Evolutionary conservation across 2,888 invertebrate species (phyloP).

Genomic region (Phortica okadai): DNA sequence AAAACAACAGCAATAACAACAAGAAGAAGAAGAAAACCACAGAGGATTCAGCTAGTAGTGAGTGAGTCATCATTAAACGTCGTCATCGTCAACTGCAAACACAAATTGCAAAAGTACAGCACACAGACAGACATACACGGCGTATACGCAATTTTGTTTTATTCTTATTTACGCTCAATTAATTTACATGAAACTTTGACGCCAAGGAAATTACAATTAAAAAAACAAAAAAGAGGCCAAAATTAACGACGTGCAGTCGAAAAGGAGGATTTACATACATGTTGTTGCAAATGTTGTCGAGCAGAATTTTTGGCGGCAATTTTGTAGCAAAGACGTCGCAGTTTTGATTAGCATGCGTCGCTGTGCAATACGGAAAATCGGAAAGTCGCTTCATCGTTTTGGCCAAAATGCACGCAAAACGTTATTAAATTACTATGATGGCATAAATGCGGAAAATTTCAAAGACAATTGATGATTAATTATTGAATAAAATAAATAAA

Average conservation of each 20-base stretch:
- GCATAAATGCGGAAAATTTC: background rate
- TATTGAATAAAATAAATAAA: background rate
- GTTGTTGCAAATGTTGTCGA: slow-evolving; percentile 21
- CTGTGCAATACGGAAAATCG: background rate
- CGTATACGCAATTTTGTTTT: slow-evolving; percentile 22
- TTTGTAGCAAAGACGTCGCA: slow-evolving; percentile 4
- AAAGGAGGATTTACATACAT: background rate
- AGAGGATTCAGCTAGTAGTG: slow-evolving; percentile 2
- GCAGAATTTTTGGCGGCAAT: slow-evolving; percentile 30
- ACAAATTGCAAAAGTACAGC: background rate
- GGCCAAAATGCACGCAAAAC: background rate
- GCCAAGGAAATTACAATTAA: background rate
- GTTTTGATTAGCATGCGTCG: slow-evolving; percentile 23
- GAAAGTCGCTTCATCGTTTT: background rate
- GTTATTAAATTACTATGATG: background rate
- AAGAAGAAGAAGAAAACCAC: background rate
- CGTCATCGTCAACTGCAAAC: background rate
- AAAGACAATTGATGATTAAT: slow-evolving; percentile 5
- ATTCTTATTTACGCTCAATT: background rate
- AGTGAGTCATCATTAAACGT: slow-evolving; percentile 9
- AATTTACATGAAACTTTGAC: slow-evolving; percentile 1
- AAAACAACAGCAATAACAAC: background rate
- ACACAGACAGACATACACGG: background rate
- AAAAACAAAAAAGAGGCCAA: background rate
- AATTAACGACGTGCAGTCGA: background rate